Base-by-base conservation (phyloP, 2,888 invertebrate species). In the Drosophila leonis region DNA sequence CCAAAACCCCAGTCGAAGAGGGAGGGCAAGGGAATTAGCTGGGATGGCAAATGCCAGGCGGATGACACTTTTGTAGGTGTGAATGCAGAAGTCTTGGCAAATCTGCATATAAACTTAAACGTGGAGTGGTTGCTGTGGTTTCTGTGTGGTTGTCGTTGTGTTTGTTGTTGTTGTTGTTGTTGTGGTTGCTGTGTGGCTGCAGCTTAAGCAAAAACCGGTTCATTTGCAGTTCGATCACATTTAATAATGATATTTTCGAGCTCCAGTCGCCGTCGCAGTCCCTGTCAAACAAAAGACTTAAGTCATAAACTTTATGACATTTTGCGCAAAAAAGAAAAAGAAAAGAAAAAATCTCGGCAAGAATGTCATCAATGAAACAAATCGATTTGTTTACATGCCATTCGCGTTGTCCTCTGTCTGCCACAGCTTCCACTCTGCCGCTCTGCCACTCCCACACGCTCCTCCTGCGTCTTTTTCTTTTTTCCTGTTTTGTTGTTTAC, bases 271-370 rank as follows among this genome's bases (percentile, higher is more conserved):
- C 12, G 41, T 54, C 49, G 13, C 44, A 9, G 33, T 72, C 69
- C 37, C 54, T 39, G 74, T 65, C 80, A 80, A 90, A 91, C 92
- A 91, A 91, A 91, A 91, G 92, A 90, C 91, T 91, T 92, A 91
- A 91, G 91, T 92, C 91, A 92, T 91, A 91, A 91, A 91, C 85
- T 92, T 91, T 92, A 91, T 91, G 92, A 92, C 90, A 91, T 90
- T 91, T 90, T 81, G 90, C 91, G 33, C 29, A n/a, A 39, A 18
- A 49, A 33, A 39, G n/a, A 56, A 5, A 83, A 82, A 78, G 87
- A 39, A 20, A 20, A 37, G 24, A 52, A 86, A 83, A 80, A 90
- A 86, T 85, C 86, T 88, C 75, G 90, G 71, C 83, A 82, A 83
- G 83, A 91, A 85, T 90, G 91, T 92, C 91, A 91, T 91, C 92